Base-by-base conservation (phyloP, 2,888 invertebrate genomes). In the Agrotis puta region DNA sequence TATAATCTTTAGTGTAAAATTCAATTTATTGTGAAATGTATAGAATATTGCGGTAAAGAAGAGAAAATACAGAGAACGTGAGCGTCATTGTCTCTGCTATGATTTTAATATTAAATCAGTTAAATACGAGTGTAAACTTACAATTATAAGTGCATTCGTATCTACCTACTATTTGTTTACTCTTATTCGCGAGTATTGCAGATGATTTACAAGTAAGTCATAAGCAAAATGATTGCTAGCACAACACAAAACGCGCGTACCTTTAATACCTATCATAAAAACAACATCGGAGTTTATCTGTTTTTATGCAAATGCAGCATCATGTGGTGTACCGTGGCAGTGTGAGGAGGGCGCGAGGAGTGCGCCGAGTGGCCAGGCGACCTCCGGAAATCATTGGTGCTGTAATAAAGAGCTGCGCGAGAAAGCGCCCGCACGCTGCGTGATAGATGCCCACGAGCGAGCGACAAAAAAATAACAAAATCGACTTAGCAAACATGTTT, bases 401-500 rank as follows among this genome's bases (percentile, higher is more conserved):
- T 85, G 90, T 94, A 95, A 95, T 95, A 95, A 95, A 95, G 94
- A 94, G 92, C 92, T 93, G 91, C 86, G 90, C 93, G 92, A 93
- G 94, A 94, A 93, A 94, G 94, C 94, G 95, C 87, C 93, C 94
- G 90, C 95, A 90, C 93, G 95, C 95, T 95, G 95, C 82, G 95
- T 95, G 95, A 95, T 95, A 94, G 95, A 95, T 95, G 95, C 94
- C 87, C 92, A 88, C 88, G 88, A 89, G 87, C 89, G 89, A 92
- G 88, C 94, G 92, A 94, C 94, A 95, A 95, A 95, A 94, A 95
- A 95, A 94, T 90, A 93, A 95, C 93, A 94, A 94, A 94, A 94
- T 94, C 94, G 95, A 94, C 95, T 95, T 94, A 95, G 95, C 94
- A 94, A 94, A 94, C 95, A 95, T 95, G 95, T 95, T 94, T 94